These are phyloP conservation scores for Leptoteleia sp. DNA, from an alignment of 1,140 invertebrate species.

Conservation along the genomic window DNA sequence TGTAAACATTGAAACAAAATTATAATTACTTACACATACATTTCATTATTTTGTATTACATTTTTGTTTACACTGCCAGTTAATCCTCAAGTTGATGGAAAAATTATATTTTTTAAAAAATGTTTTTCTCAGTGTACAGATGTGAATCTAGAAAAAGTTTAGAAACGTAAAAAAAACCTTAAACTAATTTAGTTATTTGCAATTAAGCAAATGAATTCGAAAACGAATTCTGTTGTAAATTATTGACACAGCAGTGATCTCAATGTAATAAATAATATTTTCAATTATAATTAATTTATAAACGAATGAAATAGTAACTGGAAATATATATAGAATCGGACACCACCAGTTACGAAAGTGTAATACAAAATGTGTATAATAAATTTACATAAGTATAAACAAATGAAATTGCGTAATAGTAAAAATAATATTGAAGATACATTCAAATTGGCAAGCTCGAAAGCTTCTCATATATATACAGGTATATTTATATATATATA, in stretches of 20 bases:
- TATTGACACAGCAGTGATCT: slow-evolving; percentile 39
- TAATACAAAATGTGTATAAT: slow-evolving; percentile 46
- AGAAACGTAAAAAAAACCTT: neutral
- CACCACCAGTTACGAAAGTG: slow-evolving; percentile 25
- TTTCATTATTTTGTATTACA: too few relatives aligned
- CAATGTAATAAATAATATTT: slow-evolving; percentile 40
- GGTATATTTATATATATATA: too few relatives aligned
- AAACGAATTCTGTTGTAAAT: slow-evolving; percentile 38
- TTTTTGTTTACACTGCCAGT: too few relatives aligned
- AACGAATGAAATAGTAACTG: slow-evolving; percentile 24
- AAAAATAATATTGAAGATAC: slow-evolving; percentile 2
- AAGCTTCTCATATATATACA: slow-evolving; percentile 17
- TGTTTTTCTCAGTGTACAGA: too few relatives aligned
- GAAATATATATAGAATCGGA: slow-evolving; percentile 13
- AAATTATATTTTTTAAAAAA: too few relatives aligned
- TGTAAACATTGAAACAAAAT: too few relatives aligned
- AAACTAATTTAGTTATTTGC: slow-evolving; percentile 25
- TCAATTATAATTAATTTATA: slow-evolving; percentile 22
- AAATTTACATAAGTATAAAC: slow-evolving; percentile 27
- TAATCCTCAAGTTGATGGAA: too few relatives aligned
- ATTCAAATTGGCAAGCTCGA: slow-evolving; percentile 20
- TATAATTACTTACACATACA: too few relatives aligned
- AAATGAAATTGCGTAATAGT: slow-evolving; percentile 23
- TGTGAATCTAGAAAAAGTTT: slow-evolving; percentile 18
- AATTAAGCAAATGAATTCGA: slow-evolving; percentile 10